Percentiles rank a stretch among this genome's conserved stretches.
These are phyloP conservation scores for Erebia ligea DNA, from an alignment of 2,888 invertebrate species.

Conservation along the genomic window DNA sequence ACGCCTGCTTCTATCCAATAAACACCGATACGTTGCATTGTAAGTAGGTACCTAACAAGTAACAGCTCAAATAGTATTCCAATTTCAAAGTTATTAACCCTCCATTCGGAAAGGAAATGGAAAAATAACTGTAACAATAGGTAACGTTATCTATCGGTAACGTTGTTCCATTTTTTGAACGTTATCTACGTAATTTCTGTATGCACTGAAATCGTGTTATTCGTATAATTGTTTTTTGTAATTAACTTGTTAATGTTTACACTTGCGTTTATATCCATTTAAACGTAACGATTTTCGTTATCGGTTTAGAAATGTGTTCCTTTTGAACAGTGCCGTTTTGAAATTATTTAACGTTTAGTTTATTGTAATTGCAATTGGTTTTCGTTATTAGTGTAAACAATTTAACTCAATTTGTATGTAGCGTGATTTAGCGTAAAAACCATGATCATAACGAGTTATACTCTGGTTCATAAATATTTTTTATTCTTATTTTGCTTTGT, in stretches of 20 bases:
- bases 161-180: no score
- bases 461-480: no score
- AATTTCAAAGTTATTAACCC: slow-evolving; percentile 17
- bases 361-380: slow-evolving; percentile 15
- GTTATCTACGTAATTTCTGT: no score
- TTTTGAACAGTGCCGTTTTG: not conserved
- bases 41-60: no score
- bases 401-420: not conserved
- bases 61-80: slow-evolving; percentile 19
- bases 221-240: no score
- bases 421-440: no score
- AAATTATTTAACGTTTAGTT: slow-evolving; percentile 5
- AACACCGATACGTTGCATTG: no score
- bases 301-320: not conserved
- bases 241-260: no score
- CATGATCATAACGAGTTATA: no score
- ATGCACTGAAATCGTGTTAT: no score
- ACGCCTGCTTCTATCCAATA: no score
- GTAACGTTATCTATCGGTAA: slow-evolving; percentile 49
- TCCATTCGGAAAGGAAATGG: slow-evolving; percentile 60
- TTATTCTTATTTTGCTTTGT: no score
- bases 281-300: not conserved
- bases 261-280: not conserved
- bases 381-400: slow-evolving; percentile 7
- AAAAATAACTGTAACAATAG: slow-evolving; percentile 59